Base-by-base conservation (phyloP, 2,888 invertebrate genomes). In the Sinohyriopsis cumingii region DNA sequence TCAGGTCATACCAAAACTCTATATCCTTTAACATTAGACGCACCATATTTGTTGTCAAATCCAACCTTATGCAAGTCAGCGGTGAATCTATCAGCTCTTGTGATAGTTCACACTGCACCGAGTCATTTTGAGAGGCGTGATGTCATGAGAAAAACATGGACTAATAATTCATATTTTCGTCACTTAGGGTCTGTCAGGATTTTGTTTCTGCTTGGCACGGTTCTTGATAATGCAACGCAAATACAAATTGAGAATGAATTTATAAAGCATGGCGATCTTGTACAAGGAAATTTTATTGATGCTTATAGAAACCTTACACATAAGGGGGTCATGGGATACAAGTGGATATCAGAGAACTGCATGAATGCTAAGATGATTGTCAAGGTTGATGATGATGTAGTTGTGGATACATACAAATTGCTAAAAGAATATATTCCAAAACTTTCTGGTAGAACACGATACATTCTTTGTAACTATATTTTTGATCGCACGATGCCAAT, bases 241-340 rank as follows among this genome's bases (percentile, higher is more conserved):
- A 61, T 63, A 5, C 67, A 75, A 20, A 56, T 83, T 7, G 65
- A 75, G 19, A 60, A 67, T 19, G 85, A 84, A 63, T 73, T 72
- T 55, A 63, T 65, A 15, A 57, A 62, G 19, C 71, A 81, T 65
- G 68, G 76, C 20, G 85, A 85, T 55, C 67, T 84, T 18, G 69
- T 85, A 9, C 82, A 83, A 64, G 85, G 84, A 2, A 78, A 84
- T 63, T 85, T 84, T 68, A 59, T 65, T 2, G 85, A 85, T 59
- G 72, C 76, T 12, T 80, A 82, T 63, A 73, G 76, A 60, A 84
- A 82, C 68, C 69, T 83, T 3, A 83, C 83, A 9, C 72, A 77
- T 54, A 85, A 85, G 69, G 81, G 77, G 12, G 77, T 85, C 12
- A 72, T 84, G 76, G 84, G 77, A 9, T 75, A 83, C 56, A 77